These are phyloP conservation scores for Caenorhabditis angaria DNA, from an alignment of 2,888 invertebrate genomes.

Conservation along the genomic window DNA sequence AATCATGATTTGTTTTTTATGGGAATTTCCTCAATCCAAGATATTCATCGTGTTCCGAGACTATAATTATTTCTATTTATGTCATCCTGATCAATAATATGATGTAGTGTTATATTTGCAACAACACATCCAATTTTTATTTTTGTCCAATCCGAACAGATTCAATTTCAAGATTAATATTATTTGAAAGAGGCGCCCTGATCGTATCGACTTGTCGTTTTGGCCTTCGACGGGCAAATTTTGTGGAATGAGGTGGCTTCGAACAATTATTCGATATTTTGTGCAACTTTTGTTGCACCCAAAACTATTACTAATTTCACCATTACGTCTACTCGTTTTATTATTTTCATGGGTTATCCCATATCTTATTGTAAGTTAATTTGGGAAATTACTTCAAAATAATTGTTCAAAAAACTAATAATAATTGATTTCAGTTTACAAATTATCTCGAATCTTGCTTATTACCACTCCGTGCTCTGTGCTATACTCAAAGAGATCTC, in stretches of 20 bases:
- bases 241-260: slow-evolving; percentile 36
- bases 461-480: slow-evolving; percentile 64
- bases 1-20: too few species aligned
- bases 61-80: too few species aligned
- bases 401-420: neutral
- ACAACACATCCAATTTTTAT: neutral
- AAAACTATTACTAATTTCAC: slow-evolving; percentile 45
- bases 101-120: too few species aligned
- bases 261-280: slow-evolving; percentile 26
- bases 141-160: neutral
- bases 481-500: slow-evolving; percentile 70
- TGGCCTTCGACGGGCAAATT: slow-evolving; percentile 6
- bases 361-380: slow-evolving; percentile 64
- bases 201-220: slow-evolving; percentile 22
- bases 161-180: neutral
- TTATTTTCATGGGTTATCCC: slow-evolving; percentile 69
- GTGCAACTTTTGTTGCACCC: slow-evolving; percentile 43
- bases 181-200: slow-evolving; percentile 11
- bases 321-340: slow-evolving; percentile 53
- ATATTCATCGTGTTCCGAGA: too few species aligned
- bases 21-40: too few species aligned
- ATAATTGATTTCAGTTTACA: slow-evolving; percentile 58
- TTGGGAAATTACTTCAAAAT: neutral
- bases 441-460: slow-evolving; percentile 71
- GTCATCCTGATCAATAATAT: too few species aligned